Percentiles rank a stretch among this genome's conserved stretches.
Evolutionary conservation across 2,113 vertebrate species (phyloP).

Genomic region (Tapirus terrestris): DNA sequence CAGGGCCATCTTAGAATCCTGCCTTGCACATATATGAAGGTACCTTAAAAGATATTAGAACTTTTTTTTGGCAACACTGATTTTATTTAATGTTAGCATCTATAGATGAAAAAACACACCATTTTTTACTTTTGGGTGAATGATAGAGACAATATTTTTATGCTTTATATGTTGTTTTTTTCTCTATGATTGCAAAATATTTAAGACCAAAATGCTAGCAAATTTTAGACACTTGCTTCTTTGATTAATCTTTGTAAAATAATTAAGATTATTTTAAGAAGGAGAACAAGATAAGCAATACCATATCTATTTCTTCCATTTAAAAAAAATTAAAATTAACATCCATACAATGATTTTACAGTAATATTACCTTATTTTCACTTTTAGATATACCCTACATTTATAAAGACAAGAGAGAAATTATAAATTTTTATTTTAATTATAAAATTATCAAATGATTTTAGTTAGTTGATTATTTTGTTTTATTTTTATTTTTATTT

Average conservation of each 20-base stretch:
- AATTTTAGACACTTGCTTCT: neutral
- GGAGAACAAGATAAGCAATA: neutral
- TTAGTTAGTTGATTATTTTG: neutral
- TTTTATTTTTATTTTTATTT: too few relatives aligned
- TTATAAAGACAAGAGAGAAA: neutral
- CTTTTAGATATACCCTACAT: neutral
- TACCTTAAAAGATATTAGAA: neutral
- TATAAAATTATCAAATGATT: neutral
- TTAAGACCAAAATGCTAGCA: neutral
- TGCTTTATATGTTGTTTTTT: neutral
- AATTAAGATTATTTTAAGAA: neutral
- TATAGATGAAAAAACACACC: neutral
- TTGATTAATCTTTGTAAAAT: neutral
- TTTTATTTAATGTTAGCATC: neutral
- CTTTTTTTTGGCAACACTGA: neutral
- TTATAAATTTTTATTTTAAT: neutral
- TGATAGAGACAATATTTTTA: neutral
- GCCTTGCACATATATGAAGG: neutral
- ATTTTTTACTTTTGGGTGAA: neutral
- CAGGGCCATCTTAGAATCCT: neutral
- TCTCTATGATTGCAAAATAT: neutral
- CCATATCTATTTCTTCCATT: neutral
- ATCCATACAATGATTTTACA: neutral
- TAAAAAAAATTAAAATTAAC: neutral
- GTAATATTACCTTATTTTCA: neutral